A percentile compares a stretch with the other conserved stretches of the same genome.
Evolutionary conservation across 2,113 vertebrate genomes (phyloP).

Genomic region (Chloebia gouldiae): DNA sequence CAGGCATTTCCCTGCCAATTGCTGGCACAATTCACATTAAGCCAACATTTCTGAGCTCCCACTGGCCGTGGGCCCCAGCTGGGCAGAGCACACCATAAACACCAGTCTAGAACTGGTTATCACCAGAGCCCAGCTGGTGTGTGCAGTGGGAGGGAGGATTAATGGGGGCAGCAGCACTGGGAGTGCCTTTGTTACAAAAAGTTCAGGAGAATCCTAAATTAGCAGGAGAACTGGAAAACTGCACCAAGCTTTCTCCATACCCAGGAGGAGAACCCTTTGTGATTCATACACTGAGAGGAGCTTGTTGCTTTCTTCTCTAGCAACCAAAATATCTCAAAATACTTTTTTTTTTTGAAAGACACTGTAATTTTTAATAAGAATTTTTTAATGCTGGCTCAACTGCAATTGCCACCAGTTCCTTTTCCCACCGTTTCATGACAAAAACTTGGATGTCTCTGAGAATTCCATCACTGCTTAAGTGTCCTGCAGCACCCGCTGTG

Average conservation of each 20-base stretch:
- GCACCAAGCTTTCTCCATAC: neutral
- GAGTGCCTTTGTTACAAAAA: neutral
- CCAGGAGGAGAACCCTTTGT: neutral
- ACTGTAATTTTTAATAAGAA: rapidly evolving
- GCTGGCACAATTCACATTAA: neutral
- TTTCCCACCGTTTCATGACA: neutral
- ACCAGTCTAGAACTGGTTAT: neutral
- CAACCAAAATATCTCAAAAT: neutral
- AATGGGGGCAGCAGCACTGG: neutral
- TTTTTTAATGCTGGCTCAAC: neutral
- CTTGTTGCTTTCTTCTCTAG: neutral
- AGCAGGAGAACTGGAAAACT: neutral
- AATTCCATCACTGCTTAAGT: neutral
- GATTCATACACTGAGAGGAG: neutral
- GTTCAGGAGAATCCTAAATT: neutral
- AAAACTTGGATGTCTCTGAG: neutral
- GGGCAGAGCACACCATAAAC: neutral
- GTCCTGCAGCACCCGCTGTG: neutral
- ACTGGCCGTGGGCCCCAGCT: rapidly evolving
- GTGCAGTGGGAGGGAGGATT: neutral
- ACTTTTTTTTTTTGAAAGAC: neutral
- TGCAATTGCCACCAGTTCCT: neutral
- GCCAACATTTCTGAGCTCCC: neutral
- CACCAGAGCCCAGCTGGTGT: neutral
- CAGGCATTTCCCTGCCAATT: neutral